Evolutionary conservation across 2,797 vertebrate species (phyloP), one percentile per base, ranked within the genome.

Genomic region (Sparus aurata): DNA sequence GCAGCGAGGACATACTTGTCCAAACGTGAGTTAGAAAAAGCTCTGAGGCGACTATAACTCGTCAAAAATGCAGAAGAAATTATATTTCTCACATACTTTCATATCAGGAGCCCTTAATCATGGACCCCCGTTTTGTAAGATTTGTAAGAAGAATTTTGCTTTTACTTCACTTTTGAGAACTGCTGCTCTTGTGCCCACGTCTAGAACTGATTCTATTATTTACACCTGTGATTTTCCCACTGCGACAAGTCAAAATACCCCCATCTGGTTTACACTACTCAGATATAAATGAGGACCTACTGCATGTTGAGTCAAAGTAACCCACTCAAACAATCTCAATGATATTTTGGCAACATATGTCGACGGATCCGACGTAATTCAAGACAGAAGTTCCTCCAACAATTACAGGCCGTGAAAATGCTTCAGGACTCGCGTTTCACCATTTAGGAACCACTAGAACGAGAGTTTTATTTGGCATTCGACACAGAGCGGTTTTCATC

Each of bases 21-120:
- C 20, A 53, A 58, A 74, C 60, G 70, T 12, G 69, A 59, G 41
- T 78, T 22, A 12, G 25, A 64, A 53, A 69, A 53, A 69, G 69
- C 70, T 66, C 41, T 50, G 15, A 8, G 34, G 27, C 27, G 54
- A 38, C 57, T 15, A 5, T 38, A 20, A 34, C 20, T 54, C 30
- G 10, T 47, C 30, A 27, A 45, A 22, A 45, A 47, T 3, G 2
- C 23, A 34, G 20, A 62, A 4, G 18, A 30, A 52, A 54, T 20
- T 8, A 20, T 55, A 45, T 13, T 52, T 11, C 22, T 47, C 54
- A 30, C 23, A 27, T 27, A 12, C 12, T 54, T 38, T 25, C 34
- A 9, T 34, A 34, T 34, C 34, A 34, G 34, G 34, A 34, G 34
- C 34, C 34, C 34, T 1, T 1, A 9, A 34, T 34, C 34, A 34